phyloP scores from a whole-genome alignment of 2,797 vertebrate genomes.

The Phrynocephalus guinanensis region DNA sequence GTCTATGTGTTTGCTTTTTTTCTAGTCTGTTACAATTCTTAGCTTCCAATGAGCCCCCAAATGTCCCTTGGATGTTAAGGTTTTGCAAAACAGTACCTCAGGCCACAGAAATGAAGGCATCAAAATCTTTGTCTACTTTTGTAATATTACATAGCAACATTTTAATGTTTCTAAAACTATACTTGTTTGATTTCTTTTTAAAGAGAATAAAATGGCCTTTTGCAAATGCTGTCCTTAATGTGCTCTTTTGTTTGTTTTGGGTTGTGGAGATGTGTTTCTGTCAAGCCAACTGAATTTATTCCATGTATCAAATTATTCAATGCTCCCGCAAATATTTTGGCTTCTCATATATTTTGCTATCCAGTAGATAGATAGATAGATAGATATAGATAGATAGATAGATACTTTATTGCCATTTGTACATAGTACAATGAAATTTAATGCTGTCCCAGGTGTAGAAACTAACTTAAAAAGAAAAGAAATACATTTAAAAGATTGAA shows the following conservation, averaged over 20 bases:
- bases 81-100: neutral
- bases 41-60: neutral
- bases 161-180: neutral
- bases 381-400: too few species aligned
- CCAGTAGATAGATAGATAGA: too few species aligned
- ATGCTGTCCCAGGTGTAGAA: too few species aligned
- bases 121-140: neutral
- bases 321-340: too few species aligned
- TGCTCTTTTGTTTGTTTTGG: neutral
- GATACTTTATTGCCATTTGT: too few species aligned
- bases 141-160: neutral
- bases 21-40: neutral
- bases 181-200: neutral
- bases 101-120: neutral
- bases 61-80: neutral
- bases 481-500: too few species aligned
- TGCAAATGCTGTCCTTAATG: neutral
- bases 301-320: too few species aligned
- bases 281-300: too few species aligned
- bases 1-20: neutral
- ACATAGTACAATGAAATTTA: too few species aligned
- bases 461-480: too few species aligned
- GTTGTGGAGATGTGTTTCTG: too few species aligned
- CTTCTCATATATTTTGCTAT: too few species aligned
- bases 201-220: neutral